Conservation (phyloP, 2,797 vertebrate species). For the Coreius guichenoti region DNA sequence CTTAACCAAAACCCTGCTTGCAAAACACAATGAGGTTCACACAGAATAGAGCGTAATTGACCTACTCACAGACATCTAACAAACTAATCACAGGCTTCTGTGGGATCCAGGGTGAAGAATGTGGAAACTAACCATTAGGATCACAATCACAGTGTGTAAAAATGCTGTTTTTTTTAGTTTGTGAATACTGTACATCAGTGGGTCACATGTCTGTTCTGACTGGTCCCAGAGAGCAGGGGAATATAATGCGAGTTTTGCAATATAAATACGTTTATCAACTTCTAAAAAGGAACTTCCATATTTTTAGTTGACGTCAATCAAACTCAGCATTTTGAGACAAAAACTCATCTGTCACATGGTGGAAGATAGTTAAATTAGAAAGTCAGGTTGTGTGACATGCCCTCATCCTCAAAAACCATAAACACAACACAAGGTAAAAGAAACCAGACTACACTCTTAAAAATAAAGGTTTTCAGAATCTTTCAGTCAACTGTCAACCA, state of each 20-base stretch:
- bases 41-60: conserved; percentile 12
- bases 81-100: conserved; percentile 32
- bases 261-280: neutral
- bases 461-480: neutral
- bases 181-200: neutral
- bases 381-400: neutral
- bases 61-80: conserved; percentile 17
- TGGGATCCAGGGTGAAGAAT: neutral
- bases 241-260: neutral
- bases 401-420: neutral
- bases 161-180: neutral
- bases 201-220: neutral
- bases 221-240: neutral
- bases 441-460: neutral
- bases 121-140: conserved; percentile 31
- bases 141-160: neutral
- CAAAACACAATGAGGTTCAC: conserved; percentile 25
- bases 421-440: neutral
- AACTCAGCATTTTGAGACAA: neutral
- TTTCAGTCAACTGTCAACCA: neutral
- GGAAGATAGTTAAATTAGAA: neutral
- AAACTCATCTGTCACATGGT: neutral
- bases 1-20: conserved; percentile 33
- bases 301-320: neutral
- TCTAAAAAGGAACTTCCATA: neutral